These are phyloP conservation scores for Leuciscus waleckii DNA, from an alignment of 2,797 vertebrate genomes.

Conservation along the genomic window DNA sequence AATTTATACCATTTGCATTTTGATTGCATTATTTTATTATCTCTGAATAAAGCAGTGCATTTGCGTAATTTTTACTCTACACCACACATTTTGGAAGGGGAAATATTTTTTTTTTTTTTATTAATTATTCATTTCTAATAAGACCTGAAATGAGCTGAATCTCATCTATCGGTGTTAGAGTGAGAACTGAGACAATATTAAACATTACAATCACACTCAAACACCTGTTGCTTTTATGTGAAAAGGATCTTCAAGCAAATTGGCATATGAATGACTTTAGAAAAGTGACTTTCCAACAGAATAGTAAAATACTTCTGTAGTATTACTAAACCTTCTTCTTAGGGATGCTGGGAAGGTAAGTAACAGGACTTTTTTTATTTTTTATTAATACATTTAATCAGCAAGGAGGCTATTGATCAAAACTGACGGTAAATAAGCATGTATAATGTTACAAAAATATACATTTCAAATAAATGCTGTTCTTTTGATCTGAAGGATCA, in stretches of 20 bases:
- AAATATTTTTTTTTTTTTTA: background rate
- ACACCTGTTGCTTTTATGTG: background rate
- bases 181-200: background rate
- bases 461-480: too few species aligned
- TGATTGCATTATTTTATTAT: slow-evolving; percentile 10
- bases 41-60: background rate
- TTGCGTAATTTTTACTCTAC: background rate
- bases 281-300: background rate
- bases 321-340: too few species aligned
- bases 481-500: too few species aligned
- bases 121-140: background rate
- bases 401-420: too few species aligned
- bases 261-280: background rate
- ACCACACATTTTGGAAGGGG: background rate
- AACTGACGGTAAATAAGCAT: too few species aligned
- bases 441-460: too few species aligned
- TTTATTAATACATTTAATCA: too few species aligned
- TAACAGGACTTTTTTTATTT: background rate
- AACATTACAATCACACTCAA: background rate
- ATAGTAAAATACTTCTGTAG: background rate
- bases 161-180: background rate
- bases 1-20: slow-evolving; percentile 10
- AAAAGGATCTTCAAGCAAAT: background rate
- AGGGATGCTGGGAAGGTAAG: background rate
- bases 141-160: background rate